Evolutionary conservation across 1,140 invertebrate genomes (phyloP), one percentile per base, ranked within the genome.

Genomic region (Drosophila navojoa): DNA sequence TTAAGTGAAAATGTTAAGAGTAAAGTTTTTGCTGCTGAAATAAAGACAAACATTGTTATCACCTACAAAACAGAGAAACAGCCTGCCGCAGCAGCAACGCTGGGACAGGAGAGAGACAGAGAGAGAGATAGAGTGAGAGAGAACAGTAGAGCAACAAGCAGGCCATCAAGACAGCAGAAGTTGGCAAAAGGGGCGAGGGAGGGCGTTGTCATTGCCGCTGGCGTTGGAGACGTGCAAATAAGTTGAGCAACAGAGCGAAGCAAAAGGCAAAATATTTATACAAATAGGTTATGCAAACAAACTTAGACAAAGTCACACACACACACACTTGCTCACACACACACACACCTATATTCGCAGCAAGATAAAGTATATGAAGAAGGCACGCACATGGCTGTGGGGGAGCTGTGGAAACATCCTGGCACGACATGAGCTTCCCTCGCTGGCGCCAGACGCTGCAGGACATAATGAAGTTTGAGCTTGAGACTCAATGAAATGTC

Each of bases 31-130:
- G 61, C 75, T 81, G 68, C 68, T 62, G 62, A 90, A 90, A 90
- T 86, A 84, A 90, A 90, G 81, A 90, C 86, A 90, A 90, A 90
- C 86, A 90, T 86, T 90, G 86, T 90, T 90, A 90, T 90, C 86
- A 86, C 81, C 81, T 90, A 82, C 81, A 76, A 63, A 90, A 82
- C 86, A 86, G 81, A 81, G 74, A 61, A 76, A 66, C 57, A 76
- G 58, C 40, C 71, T 54, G 59, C 15, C 38, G 5, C 42, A 45
- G 42, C 42, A 15, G 16, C 35, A 10, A 35, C 7, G 11, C 1
- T 4, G 6, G 42, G 19, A 13, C 6, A 11, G 50, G 49, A 35
- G 40, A 40, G 50, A 44, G 35, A 38, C 0, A 10, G 15, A 53
- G 22, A 29, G n/a, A 27, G n/a, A 29, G 42, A 32, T 13, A 19